These are phyloP conservation scores for Jordanella pulchra DNA, from an alignment of 2,797 vertebrate species.

Conservation along the genomic window DNA sequence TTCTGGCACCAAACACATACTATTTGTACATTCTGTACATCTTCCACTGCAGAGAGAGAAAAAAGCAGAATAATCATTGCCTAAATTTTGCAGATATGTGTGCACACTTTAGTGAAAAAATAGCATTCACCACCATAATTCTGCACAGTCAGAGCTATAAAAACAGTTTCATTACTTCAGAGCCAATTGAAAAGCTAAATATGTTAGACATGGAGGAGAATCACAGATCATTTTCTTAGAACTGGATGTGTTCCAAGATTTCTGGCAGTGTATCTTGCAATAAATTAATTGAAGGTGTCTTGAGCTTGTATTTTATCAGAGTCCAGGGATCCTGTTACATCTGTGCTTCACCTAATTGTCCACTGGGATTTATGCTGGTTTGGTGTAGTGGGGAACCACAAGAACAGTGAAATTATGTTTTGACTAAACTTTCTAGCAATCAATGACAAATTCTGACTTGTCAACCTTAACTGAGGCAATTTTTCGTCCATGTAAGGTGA, in stretches of 20 bases:
- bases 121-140: neutral
- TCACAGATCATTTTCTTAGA: neutral
- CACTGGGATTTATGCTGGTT: slow-evolving; percentile 4
- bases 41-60: slow-evolving; percentile 85
- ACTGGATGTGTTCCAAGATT: slow-evolving; percentile 7
- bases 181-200: slow-evolving; percentile 4
- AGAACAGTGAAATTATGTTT: neutral
- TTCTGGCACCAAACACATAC: slow-evolving; percentile 99
- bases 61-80: slow-evolving; percentile 8
- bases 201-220: neutral
- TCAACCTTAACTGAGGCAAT: neutral
- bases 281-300: slow-evolving; percentile 20
- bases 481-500: neutral
- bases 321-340: slow-evolving; percentile 4
- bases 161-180: neutral
- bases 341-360: slow-evolving; percentile 9
- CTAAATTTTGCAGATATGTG: slow-evolving; percentile 4
- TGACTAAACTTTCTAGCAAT: neutral
- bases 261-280: neutral
- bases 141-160: neutral
- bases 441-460: neutral
- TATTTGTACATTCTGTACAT: slow-evolving; percentile 95
- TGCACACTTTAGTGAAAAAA: neutral
- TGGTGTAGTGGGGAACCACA: neutral
- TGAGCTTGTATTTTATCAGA: slow-evolving; percentile 10